Conservation (phyloP, 2,797 vertebrate species). For the Thunnus albacares region DNA sequence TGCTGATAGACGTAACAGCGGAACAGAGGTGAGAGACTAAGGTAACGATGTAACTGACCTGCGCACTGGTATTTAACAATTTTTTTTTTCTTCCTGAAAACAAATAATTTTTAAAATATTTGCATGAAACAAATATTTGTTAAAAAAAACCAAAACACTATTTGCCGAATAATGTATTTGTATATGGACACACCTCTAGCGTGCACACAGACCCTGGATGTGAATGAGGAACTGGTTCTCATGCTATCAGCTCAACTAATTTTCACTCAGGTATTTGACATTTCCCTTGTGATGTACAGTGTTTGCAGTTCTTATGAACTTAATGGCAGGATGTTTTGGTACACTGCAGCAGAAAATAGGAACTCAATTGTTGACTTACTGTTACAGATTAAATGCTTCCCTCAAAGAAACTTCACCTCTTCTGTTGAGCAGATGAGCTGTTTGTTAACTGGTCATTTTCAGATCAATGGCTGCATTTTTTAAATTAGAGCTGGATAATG, state of each 20-base stretch:
- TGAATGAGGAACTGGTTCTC: background rate
- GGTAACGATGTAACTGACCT: no score
- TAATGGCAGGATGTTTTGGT: background rate
- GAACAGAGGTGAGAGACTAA: no score
- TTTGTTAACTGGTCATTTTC: background rate
- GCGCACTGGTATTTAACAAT: no score
- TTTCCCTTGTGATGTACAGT: background rate
- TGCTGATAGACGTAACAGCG: no score
- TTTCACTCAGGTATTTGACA: background rate
- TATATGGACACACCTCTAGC: no score
- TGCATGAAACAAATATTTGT: no score
- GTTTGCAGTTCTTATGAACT: background rate
- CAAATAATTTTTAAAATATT: no score
- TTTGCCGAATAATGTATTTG: no score
- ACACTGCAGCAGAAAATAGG: background rate
- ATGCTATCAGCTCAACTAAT: background rate
- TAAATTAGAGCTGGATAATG: no score
- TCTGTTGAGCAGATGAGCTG: background rate
- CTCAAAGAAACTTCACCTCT: constrained; percentile 5
- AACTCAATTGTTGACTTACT: constrained; percentile 1
- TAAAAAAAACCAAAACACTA: no score
- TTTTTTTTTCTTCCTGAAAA: no score
- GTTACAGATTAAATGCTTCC: background rate
- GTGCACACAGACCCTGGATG: background rate
- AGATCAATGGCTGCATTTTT: background rate